Base-by-base conservation (phyloP, 2,888 invertebrate species). In the Buathra laborator region DNA sequence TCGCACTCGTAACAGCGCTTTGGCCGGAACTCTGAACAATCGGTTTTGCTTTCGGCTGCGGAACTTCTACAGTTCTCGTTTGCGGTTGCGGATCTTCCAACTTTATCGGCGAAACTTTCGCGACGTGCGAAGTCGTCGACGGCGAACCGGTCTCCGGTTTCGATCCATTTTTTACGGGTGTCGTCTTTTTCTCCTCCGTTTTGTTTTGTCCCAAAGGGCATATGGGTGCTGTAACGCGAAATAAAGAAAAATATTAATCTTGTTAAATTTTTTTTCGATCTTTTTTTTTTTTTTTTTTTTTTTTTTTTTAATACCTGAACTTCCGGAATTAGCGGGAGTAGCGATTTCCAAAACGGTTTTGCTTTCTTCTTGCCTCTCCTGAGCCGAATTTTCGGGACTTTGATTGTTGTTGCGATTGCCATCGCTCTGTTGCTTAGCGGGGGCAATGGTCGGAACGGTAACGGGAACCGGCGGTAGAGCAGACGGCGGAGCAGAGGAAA, bases 161-260 rank as follows among this genome's bases (percentile, higher is more conserved):
- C 0, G 86, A 85, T 72, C 90, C 87, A 51, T 87, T 87, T 32
- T 88, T 88, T 48, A 87, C 87, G 59, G 90, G 86, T 59, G 89
- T 83, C 84, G 92, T 93, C 79, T 93, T 93, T 68, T 85, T 85
- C 76, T 93, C 93, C 48, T 93, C 93, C 5, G 86, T 82, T 88
- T 93, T 93, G 67, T 77, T 89, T 86, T 89, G 91, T n/a, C 86
- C 72, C 68, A 86, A 86, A 44, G 90, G 81, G 78, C 87, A 86
- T 46, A 9, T 64, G 4, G 89, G 53, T 56, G 84, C 89, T 89
- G 74, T 7, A 62, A 62, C 3, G 62, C 83, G 80, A 84, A 81
- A 87, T 46, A 3, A 7, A 9, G 9, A 37, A 37, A 37, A 37
- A 37, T 37, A 37, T 37, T 37, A 7, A 9, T 37, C 37, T 37